Conservation (phyloP, 1,140 invertebrate species). For the Leucophenga varia region DNA sequence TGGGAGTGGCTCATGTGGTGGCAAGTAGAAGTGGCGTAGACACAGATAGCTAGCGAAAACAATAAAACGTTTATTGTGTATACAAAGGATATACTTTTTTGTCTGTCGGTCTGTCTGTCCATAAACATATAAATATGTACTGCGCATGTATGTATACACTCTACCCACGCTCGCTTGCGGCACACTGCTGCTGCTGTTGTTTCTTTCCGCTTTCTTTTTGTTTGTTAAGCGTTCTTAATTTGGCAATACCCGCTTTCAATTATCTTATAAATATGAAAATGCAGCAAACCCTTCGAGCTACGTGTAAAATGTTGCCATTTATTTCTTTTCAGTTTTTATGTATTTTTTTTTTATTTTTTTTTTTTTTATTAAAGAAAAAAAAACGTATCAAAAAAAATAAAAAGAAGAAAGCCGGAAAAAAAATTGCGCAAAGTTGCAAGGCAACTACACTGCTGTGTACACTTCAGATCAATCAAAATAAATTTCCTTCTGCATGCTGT, state of each 20-base stretch:
- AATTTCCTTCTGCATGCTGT: constrained; percentile 5
- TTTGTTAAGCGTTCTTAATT: constrained; percentile 55
- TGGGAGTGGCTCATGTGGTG: too few relatives aligned
- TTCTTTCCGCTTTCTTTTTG: constrained; percentile 33
- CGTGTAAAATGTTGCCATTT: constrained; percentile 37
- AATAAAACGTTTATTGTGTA: constrained; percentile 54
- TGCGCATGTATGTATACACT: too few relatives aligned
- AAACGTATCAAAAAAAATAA: neutral
- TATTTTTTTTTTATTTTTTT: too few relatives aligned
- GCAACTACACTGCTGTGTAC: constrained; percentile 49
- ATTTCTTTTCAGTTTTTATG: too few relatives aligned
- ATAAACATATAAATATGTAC: constrained; percentile 6
- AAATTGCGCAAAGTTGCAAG: constrained; percentile 11
- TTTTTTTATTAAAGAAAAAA: constrained; percentile 45
- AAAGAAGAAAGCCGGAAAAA: neutral
- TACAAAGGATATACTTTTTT: constrained; percentile 49
- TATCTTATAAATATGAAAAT: constrained; percentile 58
- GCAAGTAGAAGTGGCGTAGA: too few relatives aligned
- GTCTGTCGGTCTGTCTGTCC: constrained; percentile 21
- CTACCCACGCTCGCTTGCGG: too few relatives aligned
- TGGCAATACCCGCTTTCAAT: constrained; percentile 57
- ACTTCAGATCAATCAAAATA: constrained; percentile 55
- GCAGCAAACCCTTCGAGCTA: constrained; percentile 38
- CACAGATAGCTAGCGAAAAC: constrained; percentile 39
- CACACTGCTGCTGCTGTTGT: constrained; percentile 16